phyloP scores from a whole-genome alignment of 2,888 invertebrate species.

The Ellobium chinense region DNA sequence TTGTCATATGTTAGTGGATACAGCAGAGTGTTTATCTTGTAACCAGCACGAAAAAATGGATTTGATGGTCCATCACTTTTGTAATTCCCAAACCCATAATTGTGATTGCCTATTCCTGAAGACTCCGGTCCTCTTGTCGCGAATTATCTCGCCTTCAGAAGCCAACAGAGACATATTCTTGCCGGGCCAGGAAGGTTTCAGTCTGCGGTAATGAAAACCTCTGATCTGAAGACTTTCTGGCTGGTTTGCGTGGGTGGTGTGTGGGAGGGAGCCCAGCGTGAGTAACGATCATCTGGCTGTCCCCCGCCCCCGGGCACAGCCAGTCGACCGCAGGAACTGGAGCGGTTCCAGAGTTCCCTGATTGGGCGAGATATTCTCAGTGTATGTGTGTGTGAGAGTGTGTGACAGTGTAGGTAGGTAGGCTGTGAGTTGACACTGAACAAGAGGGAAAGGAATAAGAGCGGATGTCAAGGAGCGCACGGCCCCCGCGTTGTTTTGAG shows the following conservation, averaged over 20 bases:
- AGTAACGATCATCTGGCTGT: not conserved
- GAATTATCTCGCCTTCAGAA: no score
- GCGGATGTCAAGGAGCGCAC: not conserved
- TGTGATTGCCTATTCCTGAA: no score
- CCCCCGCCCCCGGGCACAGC: not conserved
- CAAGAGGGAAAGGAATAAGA: not conserved
- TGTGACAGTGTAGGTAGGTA: not conserved
- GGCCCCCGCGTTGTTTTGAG: not conserved
- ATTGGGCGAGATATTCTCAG: not conserved
- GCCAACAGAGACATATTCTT: no score
- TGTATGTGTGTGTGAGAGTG: not conserved
- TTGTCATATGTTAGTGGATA: no score
- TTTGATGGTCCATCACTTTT: no score
- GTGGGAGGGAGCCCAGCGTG: not conserved
- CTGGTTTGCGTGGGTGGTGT: not conserved
- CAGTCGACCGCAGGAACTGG: not conserved
- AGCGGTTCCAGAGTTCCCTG: not conserved
- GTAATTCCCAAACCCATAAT: no score
- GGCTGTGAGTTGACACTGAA: no score
- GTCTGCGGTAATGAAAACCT: not conserved
- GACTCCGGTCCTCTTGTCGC: no score
- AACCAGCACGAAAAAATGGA: no score
- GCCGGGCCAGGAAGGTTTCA: not conserved
- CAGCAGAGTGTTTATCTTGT: no score
- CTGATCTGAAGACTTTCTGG: not conserved